These are phyloP conservation scores for Elymnias hypermnestra DNA, from an alignment of 1,140 invertebrate species.

Conservation along the genomic window DNA sequence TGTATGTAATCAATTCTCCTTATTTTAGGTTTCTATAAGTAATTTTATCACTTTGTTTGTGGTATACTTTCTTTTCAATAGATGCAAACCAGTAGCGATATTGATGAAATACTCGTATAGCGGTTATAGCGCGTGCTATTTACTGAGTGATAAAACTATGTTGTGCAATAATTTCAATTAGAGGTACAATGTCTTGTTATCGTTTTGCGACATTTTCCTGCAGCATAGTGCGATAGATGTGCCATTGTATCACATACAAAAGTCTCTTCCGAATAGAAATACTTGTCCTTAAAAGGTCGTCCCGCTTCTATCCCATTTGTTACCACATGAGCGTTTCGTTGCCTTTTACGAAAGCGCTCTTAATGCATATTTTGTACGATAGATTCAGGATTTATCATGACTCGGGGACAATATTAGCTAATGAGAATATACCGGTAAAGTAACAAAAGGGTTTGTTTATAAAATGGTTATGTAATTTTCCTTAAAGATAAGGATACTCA, in stretches of 20 bases:
- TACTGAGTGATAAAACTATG: slow-evolving; percentile 1
- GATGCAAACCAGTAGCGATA: no score
- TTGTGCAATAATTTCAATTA: slow-evolving; percentile 54
- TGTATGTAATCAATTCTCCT: no score
- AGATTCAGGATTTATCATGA: slow-evolving; percentile 15
- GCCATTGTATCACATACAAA: slow-evolving; percentile 59
- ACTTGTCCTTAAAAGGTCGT: slow-evolving; percentile 44
- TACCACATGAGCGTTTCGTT: slow-evolving; percentile 32
- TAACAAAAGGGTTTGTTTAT: not conserved
- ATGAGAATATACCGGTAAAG: slow-evolving; percentile 4
- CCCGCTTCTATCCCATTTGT: slow-evolving; percentile 47
- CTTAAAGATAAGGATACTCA: no score
- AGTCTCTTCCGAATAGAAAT: slow-evolving; percentile 53
- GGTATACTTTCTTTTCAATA: no score
- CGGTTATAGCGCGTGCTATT: no score
- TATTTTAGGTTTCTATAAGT: no score
- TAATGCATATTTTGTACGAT: slow-evolving; percentile 16
- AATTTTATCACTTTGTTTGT: no score
- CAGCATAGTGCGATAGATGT: slow-evolving; percentile 44
- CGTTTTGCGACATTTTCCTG: slow-evolving; percentile 33
- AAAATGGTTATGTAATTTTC: not conserved
- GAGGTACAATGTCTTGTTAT: slow-evolving; percentile 44
- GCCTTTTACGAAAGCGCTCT: slow-evolving; percentile 16
- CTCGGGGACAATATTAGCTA: slow-evolving; percentile 14
- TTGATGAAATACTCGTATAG: no score